A percentile compares a stretch with the other conserved stretches of the same genome.
Evolutionary conservation across 2,797 vertebrate genomes (phyloP).

Genomic region (Halcyon chelicuti): DNA sequence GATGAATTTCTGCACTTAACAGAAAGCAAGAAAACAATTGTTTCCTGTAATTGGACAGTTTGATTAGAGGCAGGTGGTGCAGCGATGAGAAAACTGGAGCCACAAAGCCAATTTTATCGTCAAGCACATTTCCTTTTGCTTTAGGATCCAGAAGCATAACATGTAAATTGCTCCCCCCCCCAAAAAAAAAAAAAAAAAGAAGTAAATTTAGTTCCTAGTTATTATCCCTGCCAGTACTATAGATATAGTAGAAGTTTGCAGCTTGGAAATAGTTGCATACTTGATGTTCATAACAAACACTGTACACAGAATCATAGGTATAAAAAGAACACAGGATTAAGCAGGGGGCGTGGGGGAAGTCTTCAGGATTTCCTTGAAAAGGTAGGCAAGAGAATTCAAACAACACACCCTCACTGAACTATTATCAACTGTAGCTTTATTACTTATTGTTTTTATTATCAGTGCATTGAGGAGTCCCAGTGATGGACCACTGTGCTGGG

Average conservation of each 20-base stretch:
- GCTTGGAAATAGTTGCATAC: neutral
- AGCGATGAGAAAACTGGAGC: constrained; percentile 66
- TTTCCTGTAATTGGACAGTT: constrained; percentile 83
- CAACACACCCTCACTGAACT: neutral
- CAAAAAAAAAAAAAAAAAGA: neutral
- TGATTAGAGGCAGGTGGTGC: constrained; percentile 83
- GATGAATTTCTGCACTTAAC: constrained; percentile 77
- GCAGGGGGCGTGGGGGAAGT: neutral
- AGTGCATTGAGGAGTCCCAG: neutral
- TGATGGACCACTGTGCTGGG: neutral
- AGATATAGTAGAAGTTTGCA: constrained; percentile 23
- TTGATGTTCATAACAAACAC: neutral
- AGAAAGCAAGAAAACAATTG: constrained; percentile 82
- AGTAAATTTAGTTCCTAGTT: constrained; percentile 70
- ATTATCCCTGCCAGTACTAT: constrained; percentile 54
- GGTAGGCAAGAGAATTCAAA: neutral
- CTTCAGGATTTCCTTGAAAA: neutral
- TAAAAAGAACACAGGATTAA: neutral
- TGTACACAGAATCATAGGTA: neutral
- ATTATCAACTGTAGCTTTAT: neutral
- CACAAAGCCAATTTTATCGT: constrained; percentile 75
- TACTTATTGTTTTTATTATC: neutral
- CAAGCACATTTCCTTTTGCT: constrained; percentile 68
- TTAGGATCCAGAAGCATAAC: constrained; percentile 67
- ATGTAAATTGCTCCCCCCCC: constrained; percentile 60